phyloP scores from a whole-genome alignment of 2,113 vertebrate genomes.

The Brachyhypopomus gauderio region DNA sequence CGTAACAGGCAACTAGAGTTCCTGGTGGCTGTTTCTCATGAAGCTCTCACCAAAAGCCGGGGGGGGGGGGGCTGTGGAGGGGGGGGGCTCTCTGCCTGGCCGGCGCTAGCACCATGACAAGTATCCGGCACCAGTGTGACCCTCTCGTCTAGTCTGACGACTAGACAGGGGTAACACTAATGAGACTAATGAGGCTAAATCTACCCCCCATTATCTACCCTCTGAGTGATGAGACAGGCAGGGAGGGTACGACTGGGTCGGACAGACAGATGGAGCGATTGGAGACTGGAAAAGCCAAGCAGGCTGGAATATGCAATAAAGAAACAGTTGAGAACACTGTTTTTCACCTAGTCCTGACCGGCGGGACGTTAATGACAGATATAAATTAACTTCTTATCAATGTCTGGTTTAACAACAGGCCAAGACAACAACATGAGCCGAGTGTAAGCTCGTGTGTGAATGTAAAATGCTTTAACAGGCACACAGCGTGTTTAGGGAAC shows the following conservation, averaged over 20 bases:
- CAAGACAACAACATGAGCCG: no score
- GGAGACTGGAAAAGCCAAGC: slow-evolving; percentile 23
- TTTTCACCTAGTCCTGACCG: background rate
- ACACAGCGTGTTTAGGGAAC: background rate
- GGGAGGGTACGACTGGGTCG: slow-evolving; percentile 14
- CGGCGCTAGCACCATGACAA: slow-evolving; percentile 66
- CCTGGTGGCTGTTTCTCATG: background rate
- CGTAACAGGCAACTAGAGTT: background rate
- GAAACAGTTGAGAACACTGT: slow-evolving; percentile 5
- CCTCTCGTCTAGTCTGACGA: slow-evolving; percentile 60
- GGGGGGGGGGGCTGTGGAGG: slow-evolving; percentile 34
- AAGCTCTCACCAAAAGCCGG: slow-evolving; percentile 24
- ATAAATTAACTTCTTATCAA: background rate
- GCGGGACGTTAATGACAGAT: background rate
- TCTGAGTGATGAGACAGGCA: slow-evolving; percentile 61
- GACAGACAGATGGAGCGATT: slow-evolving; percentile 36
- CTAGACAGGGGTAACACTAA: slow-evolving; percentile 66
- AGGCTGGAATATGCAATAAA: slow-evolving; percentile 44
- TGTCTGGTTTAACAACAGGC: background rate
- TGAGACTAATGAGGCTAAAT: slow-evolving; percentile 74
- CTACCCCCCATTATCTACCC: slow-evolving; percentile 70
- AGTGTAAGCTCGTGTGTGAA: no score
- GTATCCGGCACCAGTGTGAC: slow-evolving; percentile 53
- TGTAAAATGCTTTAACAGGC: no score
- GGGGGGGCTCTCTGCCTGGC: slow-evolving; percentile 32